Evolutionary conservation across 1,140 invertebrate species (phyloP).

Genomic region (Ips typographus): DNA sequence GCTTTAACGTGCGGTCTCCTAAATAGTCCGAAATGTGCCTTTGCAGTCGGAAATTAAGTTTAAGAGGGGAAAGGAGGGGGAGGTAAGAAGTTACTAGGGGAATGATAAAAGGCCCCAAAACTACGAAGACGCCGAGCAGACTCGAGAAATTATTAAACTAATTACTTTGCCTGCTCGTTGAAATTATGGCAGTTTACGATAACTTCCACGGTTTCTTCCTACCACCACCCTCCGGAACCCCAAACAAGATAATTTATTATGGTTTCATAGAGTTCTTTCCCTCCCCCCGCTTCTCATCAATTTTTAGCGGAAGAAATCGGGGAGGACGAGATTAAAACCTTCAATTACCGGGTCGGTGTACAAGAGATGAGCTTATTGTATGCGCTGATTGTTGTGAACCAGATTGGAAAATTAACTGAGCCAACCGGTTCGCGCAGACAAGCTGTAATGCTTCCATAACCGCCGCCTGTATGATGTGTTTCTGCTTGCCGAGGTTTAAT

Average conservation of each 20-base stretch:
- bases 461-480: constrained; percentile 10
- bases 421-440: constrained; percentile 14
- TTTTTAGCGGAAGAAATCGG: not conserved
- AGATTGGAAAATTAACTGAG: constrained; percentile 46
- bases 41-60: constrained; percentile 26
- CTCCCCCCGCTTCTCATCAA: too few relatives aligned
- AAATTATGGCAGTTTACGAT: constrained; percentile 19
- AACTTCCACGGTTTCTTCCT: not conserved
- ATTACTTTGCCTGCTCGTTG: constrained; percentile 19
- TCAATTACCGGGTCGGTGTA: constrained; percentile 24
- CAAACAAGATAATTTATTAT: too few relatives aligned
- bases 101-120: constrained; percentile 23
- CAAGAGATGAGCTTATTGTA: constrained; percentile 41
- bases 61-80: constrained; percentile 5
- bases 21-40: constrained; percentile 26
- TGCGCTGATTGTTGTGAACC: constrained; percentile 42
- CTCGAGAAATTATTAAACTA: constrained; percentile 23
- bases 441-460: constrained; percentile 25
- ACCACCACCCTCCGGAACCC: too few relatives aligned
- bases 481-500: constrained; percentile 4
- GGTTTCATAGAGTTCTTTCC: too few relatives aligned
- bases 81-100: constrained; percentile 13
- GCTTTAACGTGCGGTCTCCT: constrained; percentile 15
- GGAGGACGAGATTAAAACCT: constrained; percentile 18
- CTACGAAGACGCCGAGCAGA: constrained; percentile 11